phyloP scores from a whole-genome alignment of 2,888 invertebrate species.

The Cantharis rustica region DNA sequence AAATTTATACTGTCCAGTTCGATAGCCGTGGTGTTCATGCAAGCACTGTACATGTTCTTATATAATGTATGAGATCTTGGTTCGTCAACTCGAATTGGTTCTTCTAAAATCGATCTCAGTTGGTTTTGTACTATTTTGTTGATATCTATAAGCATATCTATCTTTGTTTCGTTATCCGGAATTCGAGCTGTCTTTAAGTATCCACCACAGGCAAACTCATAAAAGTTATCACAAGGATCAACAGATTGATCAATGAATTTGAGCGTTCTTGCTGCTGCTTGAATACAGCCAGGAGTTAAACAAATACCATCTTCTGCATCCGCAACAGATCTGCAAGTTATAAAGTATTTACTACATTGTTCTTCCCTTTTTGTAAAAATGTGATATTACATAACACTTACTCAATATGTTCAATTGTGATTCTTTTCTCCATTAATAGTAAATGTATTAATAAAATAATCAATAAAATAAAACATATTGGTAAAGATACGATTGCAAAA shows the following conservation, averaged over 20 bases:
- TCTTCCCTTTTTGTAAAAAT: neutral
- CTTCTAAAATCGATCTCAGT: conserved; percentile 70
- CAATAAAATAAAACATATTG: neutral
- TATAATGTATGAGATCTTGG: conserved; percentile 75
- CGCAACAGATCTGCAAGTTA: neutral
- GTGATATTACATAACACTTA: neutral
- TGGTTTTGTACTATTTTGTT: conserved; percentile 76
- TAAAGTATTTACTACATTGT: neutral
- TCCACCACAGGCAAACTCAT: conserved; percentile 77
- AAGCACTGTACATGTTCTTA: conserved; percentile 82
- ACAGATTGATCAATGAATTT: conserved; percentile 71
- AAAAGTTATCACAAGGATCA: conserved; percentile 83
- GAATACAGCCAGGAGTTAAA: conserved; percentile 73
- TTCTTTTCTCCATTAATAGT: neutral
- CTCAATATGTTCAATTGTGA: too few relatives aligned
- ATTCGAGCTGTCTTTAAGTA: conserved; percentile 74
- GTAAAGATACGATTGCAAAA: neutral
- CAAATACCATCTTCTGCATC: neutral
- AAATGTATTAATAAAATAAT: neutral
- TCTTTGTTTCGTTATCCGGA: conserved; percentile 80
- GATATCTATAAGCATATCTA: conserved; percentile 76
- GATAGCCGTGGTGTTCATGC: conserved; percentile 84
- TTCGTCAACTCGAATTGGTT: conserved; percentile 63
- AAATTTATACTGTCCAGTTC: conserved; percentile 78
- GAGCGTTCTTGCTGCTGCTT: conserved; percentile 75